Evolutionary conservation across 2,888 invertebrate species (phyloP).

Genomic region (Dyspetes luteomarginatus): DNA sequence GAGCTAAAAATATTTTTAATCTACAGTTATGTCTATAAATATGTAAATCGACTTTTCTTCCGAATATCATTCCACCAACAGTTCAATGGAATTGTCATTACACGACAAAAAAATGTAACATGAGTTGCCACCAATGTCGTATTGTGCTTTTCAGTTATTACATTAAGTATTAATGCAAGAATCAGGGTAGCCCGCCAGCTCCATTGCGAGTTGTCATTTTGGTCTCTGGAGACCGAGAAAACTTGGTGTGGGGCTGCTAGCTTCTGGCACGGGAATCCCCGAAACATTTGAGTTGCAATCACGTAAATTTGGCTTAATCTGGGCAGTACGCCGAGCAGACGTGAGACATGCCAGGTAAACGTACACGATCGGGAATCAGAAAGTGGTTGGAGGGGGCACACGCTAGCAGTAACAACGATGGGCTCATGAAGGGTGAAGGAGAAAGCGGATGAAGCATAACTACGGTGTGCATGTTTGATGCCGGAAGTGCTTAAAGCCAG

Average conservation of each 20-base stretch:
- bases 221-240: background rate
- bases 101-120: background rate
- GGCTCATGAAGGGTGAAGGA: conserved; percentile 17
- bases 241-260: conserved; percentile 2
- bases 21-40: too few species aligned
- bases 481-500: conserved; percentile 77
- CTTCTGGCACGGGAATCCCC: conserved; percentile 3
- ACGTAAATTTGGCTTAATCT: conserved; percentile 30
- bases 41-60: background rate
- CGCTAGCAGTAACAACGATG: conserved; percentile 35
- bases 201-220: conserved; percentile 1
- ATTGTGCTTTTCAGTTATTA: conserved; percentile 2
- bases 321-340: background rate
- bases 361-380: conserved; percentile 26
- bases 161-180: conserved; percentile 34
- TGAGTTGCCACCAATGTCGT: background rate
- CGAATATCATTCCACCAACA: background rate
- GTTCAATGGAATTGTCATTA: background rate
- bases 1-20: too few species aligned
- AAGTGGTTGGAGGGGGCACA: conserved; percentile 41
- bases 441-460: conserved; percentile 57
- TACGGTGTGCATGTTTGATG: conserved; percentile 77
- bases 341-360: conserved; percentile 3
- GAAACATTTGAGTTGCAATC: conserved; percentile 49
- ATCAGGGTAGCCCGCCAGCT: too few species aligned